Conservation (phyloP, 2,113 vertebrate genomes). For the Coryphaenoides rupestris region DNA sequence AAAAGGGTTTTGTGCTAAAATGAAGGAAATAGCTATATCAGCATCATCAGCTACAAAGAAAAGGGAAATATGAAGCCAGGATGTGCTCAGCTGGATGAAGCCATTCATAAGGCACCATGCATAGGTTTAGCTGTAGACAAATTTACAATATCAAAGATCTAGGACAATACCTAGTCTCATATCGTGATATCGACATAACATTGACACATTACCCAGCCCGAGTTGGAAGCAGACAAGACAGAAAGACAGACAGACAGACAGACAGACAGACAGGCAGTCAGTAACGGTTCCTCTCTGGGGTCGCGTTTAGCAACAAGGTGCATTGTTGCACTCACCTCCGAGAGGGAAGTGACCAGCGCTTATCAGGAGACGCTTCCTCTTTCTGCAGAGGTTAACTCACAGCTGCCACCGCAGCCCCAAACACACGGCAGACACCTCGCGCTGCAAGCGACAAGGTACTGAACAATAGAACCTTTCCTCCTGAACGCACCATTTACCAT, state of each 20-base stretch:
- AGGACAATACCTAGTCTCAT: too few relatives aligned
- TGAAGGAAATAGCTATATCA: too few relatives aligned
- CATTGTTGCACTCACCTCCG: constrained; percentile 57
- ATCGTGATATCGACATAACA: too few relatives aligned
- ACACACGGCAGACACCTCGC: not conserved
- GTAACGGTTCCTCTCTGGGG: constrained; percentile 63
- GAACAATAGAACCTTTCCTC: not conserved
- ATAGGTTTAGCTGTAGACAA: too few relatives aligned
- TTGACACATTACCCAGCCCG: too few relatives aligned
- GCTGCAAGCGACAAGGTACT: not conserved
- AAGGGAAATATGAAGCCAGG: too few relatives aligned
- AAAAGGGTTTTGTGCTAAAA: too few relatives aligned
- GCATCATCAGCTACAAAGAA: too few relatives aligned
- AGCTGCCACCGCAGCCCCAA: constrained; percentile 10
- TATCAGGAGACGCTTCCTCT: constrained; percentile 58
- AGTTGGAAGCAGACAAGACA: not conserved
- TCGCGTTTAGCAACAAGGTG: constrained; percentile 49
- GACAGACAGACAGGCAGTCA: constrained; percentile 7
- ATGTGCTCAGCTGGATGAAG: too few relatives aligned
- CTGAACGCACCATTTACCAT: too few relatives aligned
- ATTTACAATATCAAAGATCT: too few relatives aligned
- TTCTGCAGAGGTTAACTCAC: constrained; percentile 47
- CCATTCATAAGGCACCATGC: too few relatives aligned
- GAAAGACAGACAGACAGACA: not conserved
- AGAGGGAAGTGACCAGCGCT: constrained; percentile 67